phyloP scores from a whole-genome alignment of 2,113 vertebrate genomes.

The Cavia aperea region DNA sequence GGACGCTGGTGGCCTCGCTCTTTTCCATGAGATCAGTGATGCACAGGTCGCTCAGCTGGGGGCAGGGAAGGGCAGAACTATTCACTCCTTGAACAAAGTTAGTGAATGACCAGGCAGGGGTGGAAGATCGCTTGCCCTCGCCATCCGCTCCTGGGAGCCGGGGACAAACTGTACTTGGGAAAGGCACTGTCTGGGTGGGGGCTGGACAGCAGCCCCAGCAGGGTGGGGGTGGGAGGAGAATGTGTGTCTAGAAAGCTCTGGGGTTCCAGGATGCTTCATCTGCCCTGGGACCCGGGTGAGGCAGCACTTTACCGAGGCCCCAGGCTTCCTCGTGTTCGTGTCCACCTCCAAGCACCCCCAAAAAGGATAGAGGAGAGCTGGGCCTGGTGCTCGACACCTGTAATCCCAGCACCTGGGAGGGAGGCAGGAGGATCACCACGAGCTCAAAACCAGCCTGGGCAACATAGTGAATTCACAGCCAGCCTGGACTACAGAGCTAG shows the following conservation, averaged over 20 bases:
- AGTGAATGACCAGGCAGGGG: neutral
- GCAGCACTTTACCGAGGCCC: neutral
- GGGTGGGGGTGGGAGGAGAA: neutral
- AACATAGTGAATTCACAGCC: neutral
- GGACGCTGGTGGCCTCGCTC: neutral
- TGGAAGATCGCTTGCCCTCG: neutral
- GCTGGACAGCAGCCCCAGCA: conserved; percentile 12
- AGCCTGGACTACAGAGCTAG: neutral
- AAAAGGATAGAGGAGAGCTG: neutral
- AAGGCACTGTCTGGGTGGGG: conserved; percentile 65
- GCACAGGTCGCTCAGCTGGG: conserved; percentile 42
- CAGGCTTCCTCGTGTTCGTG: neutral
- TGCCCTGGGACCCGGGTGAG: neutral
- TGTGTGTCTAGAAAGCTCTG: neutral
- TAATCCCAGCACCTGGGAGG: neutral
- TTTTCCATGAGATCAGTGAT: conserved; percentile 33
- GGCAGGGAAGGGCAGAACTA: neutral
- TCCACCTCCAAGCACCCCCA: neutral
- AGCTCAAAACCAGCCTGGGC: neutral
- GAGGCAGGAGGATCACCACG: neutral
- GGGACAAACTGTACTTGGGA: conserved; percentile 42
- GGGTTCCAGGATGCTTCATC: neutral
- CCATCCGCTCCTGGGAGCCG: conserved; percentile 2
- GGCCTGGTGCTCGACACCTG: neutral
- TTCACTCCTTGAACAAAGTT: conserved; percentile 36